Conservation (phyloP, 2,113 vertebrate species). For the Microtus oregoni region DNA sequence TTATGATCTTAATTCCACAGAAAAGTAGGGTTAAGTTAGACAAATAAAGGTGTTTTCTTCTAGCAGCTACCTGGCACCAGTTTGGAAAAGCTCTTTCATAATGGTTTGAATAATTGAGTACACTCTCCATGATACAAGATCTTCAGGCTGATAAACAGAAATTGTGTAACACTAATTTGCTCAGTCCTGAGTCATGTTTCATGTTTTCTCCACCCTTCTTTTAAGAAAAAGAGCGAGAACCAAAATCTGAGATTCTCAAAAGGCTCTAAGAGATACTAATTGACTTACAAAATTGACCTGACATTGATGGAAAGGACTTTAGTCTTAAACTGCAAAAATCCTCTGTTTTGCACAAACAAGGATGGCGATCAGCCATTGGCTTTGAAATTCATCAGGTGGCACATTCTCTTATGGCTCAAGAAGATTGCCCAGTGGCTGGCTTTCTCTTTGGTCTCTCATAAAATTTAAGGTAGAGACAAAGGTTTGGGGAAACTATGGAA, state of each 20-base stretch:
- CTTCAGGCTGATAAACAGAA: conserved; percentile 48
- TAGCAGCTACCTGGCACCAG: conserved; percentile 40
- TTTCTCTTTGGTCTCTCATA: background rate
- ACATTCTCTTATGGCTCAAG: background rate
- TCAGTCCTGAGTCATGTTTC: background rate
- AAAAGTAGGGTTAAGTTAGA: background rate
- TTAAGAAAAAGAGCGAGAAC: background rate
- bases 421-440: background rate
- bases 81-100: conserved; percentile 42
- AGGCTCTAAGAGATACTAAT: background rate
- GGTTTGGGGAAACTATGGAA: background rate
- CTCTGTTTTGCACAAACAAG: background rate
- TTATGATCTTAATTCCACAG: background rate
- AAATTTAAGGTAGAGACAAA: background rate
- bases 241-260: background rate
- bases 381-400: background rate
- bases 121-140: conserved; percentile 66
- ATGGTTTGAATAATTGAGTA: conserved; percentile 58
- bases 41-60: conserved; percentile 10
- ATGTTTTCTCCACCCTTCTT: conserved; percentile 48
- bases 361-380: background rate
- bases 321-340: background rate
- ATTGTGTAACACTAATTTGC: conserved; percentile 63
- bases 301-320: too few relatives aligned
- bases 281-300: background rate